These are phyloP conservation scores for Drosophila aff. DNA, from an alignment of 1,140 invertebrate species.

Conservation along the genomic window DNA sequence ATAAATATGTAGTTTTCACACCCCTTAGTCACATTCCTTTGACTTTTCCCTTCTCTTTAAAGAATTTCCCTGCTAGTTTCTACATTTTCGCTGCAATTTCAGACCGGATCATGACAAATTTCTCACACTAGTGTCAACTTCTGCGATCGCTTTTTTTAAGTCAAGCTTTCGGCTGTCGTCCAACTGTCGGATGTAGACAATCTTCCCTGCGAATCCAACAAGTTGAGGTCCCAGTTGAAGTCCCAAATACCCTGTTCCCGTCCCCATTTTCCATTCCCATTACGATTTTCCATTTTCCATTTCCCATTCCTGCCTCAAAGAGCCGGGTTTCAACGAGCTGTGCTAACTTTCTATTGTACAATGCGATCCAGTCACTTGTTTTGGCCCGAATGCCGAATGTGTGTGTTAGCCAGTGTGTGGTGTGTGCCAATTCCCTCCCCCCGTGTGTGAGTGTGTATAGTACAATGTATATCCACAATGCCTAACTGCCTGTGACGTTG, in stretches of 20 bases:
- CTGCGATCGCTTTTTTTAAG: slow-evolving; percentile 21
- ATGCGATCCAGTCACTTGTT: slow-evolving; percentile 64
- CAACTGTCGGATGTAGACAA: slow-evolving; percentile 37
- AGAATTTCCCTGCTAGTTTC: background rate
- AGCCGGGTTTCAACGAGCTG: slow-evolving; percentile 45
- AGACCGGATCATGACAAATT: slow-evolving; percentile 30
- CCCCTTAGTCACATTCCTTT: background rate
- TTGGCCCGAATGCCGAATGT: slow-evolving; percentile 31
- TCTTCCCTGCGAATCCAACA: slow-evolving; percentile 46
- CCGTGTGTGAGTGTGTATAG: slow-evolving; percentile 11
- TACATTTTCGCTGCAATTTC: background rate
- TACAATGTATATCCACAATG: slow-evolving; percentile 50
- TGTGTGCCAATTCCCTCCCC: slow-evolving; percentile 62
- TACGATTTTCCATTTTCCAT: slow-evolving; percentile 41
- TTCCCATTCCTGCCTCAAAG: slow-evolving; percentile 37
- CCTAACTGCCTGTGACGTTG: slow-evolving; percentile 73
- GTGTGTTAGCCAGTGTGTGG: slow-evolving; percentile 11
- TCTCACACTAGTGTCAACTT: slow-evolving; percentile 50
- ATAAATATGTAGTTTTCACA: background rate
- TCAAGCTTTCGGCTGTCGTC: slow-evolving; percentile 26
- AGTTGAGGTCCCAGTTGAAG: slow-evolving; percentile 20
- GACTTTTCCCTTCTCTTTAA: background rate
- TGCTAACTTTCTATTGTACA: slow-evolving; percentile 67
- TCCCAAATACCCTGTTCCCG: background rate
- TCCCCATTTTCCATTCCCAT: slow-evolving; percentile 24